A percentile compares a stretch with the other conserved stretches of the same genome.
Evolutionary conservation across 2,113 vertebrate species (phyloP).

Genomic region (Campylomormyrus numenius): DNA sequence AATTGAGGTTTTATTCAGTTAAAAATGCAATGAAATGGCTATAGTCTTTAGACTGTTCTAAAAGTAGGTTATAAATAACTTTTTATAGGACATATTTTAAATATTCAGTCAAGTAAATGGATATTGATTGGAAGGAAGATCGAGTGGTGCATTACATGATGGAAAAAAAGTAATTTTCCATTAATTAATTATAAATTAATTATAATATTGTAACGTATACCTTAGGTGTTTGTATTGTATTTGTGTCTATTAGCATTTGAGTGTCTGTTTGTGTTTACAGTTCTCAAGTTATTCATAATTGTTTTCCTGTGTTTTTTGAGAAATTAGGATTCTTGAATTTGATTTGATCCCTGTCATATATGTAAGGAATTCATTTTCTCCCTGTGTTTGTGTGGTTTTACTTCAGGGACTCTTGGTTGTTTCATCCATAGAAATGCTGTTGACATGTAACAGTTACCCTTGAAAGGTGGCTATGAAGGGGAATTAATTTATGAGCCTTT

Average conservation of each 20-base stretch:
- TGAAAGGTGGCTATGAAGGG: neutral
- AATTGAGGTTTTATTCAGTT: neutral
- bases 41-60: neutral
- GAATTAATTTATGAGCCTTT: neutral
- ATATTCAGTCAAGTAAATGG: neutral
- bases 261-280: neutral
- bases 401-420: neutral
- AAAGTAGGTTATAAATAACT: neutral
- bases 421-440: neutral
- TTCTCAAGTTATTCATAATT: neutral
- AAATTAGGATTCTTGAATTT: neutral
- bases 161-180: neutral
- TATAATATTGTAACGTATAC: neutral
- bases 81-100: neutral
- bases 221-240: neutral
- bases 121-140: neutral
- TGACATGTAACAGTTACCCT: neutral
- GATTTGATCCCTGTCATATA: neutral
- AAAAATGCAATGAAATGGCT: neutral
- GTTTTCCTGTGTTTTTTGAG: neutral
- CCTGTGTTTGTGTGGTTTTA: neutral
- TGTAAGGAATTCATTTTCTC: neutral
- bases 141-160: neutral
- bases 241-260: neutral
- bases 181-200: neutral